Percentiles rank a stretch among this genome's conserved stretches.
phyloP scores from a whole-genome alignment of 1,140 invertebrate species.

The Myzus persicae region DNA sequence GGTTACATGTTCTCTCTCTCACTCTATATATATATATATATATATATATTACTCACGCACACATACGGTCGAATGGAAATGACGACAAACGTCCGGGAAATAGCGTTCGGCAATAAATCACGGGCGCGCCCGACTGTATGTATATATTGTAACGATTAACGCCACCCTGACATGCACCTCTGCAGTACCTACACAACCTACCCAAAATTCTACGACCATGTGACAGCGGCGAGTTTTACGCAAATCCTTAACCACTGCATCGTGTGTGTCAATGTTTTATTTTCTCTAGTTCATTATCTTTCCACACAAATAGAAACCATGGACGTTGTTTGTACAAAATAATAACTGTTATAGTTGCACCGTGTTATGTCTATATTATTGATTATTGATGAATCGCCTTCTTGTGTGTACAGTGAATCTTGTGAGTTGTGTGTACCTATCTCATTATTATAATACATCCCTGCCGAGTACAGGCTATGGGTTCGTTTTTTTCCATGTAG shows the following conservation, averaged over 20 bases:
- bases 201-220: not conserved
- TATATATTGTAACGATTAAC: constrained; percentile 21
- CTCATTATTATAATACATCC: too few relatives aligned
- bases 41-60: not conserved
- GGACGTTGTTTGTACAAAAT: not conserved
- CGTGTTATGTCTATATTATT: too few relatives aligned
- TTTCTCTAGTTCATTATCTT: not conserved
- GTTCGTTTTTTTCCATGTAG: too few relatives aligned
- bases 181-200: not conserved
- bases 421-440: too few relatives aligned
- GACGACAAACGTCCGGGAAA: constrained; percentile 35
- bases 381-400: too few relatives aligned
- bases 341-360: not conserved
- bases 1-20: not conserved
- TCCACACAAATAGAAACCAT: not conserved
- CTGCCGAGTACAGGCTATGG: too few relatives aligned
- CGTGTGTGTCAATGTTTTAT: not conserved
- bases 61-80: not conserved
- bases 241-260: not conserved
- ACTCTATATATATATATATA: not conserved
- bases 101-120: constrained; percentile 16
- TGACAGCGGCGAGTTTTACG: not conserved
- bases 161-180: not conserved
- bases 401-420: too few relatives aligned
- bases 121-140: not conserved